Base-by-base conservation (phyloP, 92 coral and sea anemone species). In the Phymanthus crucifer region DNA sequence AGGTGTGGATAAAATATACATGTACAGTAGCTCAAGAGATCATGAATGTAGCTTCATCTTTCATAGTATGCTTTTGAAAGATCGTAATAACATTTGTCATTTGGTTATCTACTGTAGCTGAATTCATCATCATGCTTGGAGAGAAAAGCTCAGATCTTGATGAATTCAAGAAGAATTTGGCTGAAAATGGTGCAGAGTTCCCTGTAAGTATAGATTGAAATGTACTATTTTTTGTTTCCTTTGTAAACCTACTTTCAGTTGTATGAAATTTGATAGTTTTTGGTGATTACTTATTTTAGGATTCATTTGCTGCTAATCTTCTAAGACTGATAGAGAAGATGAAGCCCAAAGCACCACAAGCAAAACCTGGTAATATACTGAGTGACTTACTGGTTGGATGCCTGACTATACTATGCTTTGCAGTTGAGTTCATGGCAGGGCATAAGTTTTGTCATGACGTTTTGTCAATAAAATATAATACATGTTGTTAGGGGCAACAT, bases 101-200 rank as follows among this genome's bases (percentile, higher is more conserved):
- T 34, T 45, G 56, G 4, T 21, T 38, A 13, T 54, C 32, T 6
- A 38, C 26, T 67, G 29, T 70, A 95, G 99, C 99, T 81, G 99
- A 95, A 78, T 95, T 95, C 72, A 93, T 95, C 69, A 95, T 95
- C 72, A 91, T 90, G 93, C 92, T 95, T 58, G 97, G 97, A 72
- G 99, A 95, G 75, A 86, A 82, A 73, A 95, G 90, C 73, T 76
- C 88, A 8, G 79, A 91, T 10, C 74, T 95, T 36, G 91, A 91
- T 72, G 90, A 88, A 78, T 95, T 95, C 80, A 91, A 81, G 73
- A 87, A 85, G 36, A 97, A 97, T 38, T 84, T 95, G 23, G 94
- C 94, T 46, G 86, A 95, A 82, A 95, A 93, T 95, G 99, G 99
- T 76, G 99, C 99, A 70, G 98, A 95, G 83, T 95, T 95, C 85